phyloP scores from a whole-genome alignment of 2,113 vertebrate species.

The Poicephalus meyeri region DNA sequence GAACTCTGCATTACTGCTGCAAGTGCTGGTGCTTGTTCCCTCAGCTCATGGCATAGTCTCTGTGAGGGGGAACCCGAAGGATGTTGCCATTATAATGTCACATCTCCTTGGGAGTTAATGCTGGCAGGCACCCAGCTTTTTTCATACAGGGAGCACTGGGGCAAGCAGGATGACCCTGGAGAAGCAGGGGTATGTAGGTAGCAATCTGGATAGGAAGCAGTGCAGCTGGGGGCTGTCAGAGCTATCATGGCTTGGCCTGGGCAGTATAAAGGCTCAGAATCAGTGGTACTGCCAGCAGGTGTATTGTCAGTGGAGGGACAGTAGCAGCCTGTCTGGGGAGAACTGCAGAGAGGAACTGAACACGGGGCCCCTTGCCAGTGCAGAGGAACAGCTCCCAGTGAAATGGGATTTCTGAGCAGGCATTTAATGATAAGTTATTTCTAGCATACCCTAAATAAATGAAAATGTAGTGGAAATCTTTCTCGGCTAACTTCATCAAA shows the following conservation, averaged over 20 bases:
- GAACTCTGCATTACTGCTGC: background rate
- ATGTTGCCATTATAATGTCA: accelerated
- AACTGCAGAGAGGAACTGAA: accelerated
- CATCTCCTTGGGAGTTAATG: background rate
- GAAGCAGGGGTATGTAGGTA: background rate
- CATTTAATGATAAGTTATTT: background rate
- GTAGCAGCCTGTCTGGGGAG: background rate
- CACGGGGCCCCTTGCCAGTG: accelerated
- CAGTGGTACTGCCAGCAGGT: background rate
- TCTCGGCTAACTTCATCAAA: constrained; percentile 46
- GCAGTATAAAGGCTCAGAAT: background rate
- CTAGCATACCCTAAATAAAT: background rate
- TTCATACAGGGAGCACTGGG: background rate
- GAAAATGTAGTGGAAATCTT: background rate
- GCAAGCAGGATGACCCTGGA: background rate
- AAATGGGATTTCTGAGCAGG: background rate
- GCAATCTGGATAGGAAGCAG: background rate
- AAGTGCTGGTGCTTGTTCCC: background rate
- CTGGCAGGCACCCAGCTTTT: background rate
- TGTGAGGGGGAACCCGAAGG: background rate
- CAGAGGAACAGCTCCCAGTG: background rate
- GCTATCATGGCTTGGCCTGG: background rate
- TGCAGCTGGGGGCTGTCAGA: background rate
- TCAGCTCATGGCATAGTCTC: background rate
- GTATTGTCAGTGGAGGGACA: accelerated